Percentiles rank a stretch among this genome's conserved stretches.
phyloP scores from a whole-genome alignment of 2,888 invertebrate genomes.

The Yponomeuta sedellus region DNA sequence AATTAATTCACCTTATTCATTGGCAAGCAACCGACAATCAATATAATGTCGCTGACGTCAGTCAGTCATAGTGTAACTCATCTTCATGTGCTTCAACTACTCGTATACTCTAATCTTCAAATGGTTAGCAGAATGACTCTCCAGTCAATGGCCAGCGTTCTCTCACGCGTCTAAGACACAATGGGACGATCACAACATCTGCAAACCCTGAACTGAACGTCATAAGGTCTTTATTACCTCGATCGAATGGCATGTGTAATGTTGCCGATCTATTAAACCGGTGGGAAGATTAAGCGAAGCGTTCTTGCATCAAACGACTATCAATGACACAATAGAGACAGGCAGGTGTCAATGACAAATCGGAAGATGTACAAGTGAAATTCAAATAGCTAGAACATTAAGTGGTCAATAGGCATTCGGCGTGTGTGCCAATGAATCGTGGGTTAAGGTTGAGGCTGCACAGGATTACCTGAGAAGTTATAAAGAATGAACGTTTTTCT shows the following conservation, averaged over 20 bases:
- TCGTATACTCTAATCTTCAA: not conserved
- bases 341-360: slow-evolving; percentile 11
- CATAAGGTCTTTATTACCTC: not conserved
- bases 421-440: too few species aligned
- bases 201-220: not conserved
- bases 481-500: too few species aligned
- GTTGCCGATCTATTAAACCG: not conserved
- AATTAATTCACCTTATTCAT: too few species aligned
- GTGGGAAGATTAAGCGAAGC: slow-evolving; percentile 2
- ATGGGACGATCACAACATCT: not conserved
- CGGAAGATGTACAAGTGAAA: slow-evolving; percentile 3
- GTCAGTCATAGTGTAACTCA: too few species aligned
- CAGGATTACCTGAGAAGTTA: too few species aligned
- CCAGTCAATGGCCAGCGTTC: slow-evolving; percentile 1
- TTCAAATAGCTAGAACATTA: not conserved
- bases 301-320: slow-evolving; percentile 6
- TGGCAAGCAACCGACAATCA: too few species aligned
- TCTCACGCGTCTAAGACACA: not conserved
- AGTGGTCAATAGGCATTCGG: too few species aligned
- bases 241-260: not conserved
- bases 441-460: too few species aligned
- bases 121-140: not conserved
- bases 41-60: too few species aligned
- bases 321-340: slow-evolving; percentile 10
- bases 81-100: too few species aligned